A percentile compares a stretch with the other conserved stretches of the same genome.
phyloP scores from a whole-genome alignment of 2,888 invertebrate genomes.

The Tenthredo livida region DNA sequence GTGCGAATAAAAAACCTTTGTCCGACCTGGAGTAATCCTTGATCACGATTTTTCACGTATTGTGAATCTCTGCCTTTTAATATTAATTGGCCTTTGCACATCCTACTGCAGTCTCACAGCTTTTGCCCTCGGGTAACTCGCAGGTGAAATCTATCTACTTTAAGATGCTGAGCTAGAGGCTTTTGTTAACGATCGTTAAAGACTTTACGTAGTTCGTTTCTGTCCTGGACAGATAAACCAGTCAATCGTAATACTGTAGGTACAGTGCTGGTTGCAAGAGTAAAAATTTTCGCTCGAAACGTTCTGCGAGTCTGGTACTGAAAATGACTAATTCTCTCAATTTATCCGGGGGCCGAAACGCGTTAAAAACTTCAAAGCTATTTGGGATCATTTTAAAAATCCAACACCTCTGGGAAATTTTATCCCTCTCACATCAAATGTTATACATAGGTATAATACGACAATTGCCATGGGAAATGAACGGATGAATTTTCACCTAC shows the following conservation, averaged over 20 bases:
- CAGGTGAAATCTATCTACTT: neutral
- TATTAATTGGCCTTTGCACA: neutral
- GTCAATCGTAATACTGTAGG: neutral
- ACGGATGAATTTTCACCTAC: neutral
- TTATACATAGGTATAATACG: too few relatives aligned
- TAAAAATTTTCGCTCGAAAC: neutral
- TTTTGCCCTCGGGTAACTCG: neutral
- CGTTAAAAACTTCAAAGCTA: neutral
- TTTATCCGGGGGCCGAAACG: neutral
- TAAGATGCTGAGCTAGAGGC: constrained; percentile 5
- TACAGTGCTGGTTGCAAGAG: neutral
- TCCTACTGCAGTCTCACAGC: neutral
- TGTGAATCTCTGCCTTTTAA: neutral
- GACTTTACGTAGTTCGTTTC: constrained; percentile 34
- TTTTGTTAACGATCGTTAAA: constrained; percentile 36
- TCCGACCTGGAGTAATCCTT: neutral
- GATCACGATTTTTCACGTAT: neutral
- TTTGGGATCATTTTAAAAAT: neutral
- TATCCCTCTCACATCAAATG: neutral
- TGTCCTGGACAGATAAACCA: constrained; percentile 26
- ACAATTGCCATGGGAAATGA: neutral
- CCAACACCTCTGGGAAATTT: constrained; percentile 24
- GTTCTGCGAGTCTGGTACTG: too few relatives aligned
- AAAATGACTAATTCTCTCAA: neutral
- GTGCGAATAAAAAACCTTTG: constrained; percentile 13